Evolutionary conservation across 1,140 invertebrate genomes (phyloP).

Genomic region (Hesperophylax magnus): DNA sequence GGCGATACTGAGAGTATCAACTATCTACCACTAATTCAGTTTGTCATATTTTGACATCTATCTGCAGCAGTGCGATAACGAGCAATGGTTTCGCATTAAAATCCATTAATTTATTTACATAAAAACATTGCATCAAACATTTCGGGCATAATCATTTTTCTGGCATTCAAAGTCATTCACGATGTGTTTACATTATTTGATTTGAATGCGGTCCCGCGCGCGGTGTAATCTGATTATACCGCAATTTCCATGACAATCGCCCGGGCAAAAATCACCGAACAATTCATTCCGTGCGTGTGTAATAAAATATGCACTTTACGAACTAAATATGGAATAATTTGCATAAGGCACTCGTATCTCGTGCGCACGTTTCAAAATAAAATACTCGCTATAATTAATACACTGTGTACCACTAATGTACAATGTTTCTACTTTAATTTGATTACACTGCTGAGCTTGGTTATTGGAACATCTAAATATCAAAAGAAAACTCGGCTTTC

Average conservation of each 20-base stretch:
- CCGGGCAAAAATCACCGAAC: slow-evolving; percentile 41
- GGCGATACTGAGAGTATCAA: too few relatives aligned
- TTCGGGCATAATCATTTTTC: slow-evolving; percentile 48
- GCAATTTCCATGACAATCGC: slow-evolving; percentile 48
- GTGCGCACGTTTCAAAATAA: slow-evolving; percentile 22
- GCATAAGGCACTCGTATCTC: not conserved
- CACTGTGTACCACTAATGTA: not conserved
- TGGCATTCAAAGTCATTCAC: slow-evolving; percentile 41
- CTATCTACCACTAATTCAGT: too few relatives aligned
- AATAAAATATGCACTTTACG: slow-evolving; percentile 12
- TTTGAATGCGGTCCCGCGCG: slow-evolving; percentile 34
- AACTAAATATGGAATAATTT: slow-evolving; percentile 31
- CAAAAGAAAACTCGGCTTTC: too few relatives aligned
- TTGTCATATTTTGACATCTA: too few relatives aligned
- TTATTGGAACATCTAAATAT: too few relatives aligned
- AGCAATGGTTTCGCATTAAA: slow-evolving; percentile 41
- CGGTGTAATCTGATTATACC: slow-evolving; percentile 47
- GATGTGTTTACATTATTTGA: slow-evolving; percentile 50
- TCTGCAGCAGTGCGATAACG: too few relatives aligned
- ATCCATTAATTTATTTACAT: slow-evolving; percentile 49
- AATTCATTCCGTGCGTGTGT: not conserved
- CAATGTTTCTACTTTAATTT: too few relatives aligned
- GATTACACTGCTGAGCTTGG: too few relatives aligned
- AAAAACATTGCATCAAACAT: slow-evolving; percentile 36
- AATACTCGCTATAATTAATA: slow-evolving; percentile 20